Evolutionary conservation across 1,140 invertebrate genomes (phyloP), one percentile per base, ranked within the genome.

Genomic region (Marisa cornuarietis): DNA sequence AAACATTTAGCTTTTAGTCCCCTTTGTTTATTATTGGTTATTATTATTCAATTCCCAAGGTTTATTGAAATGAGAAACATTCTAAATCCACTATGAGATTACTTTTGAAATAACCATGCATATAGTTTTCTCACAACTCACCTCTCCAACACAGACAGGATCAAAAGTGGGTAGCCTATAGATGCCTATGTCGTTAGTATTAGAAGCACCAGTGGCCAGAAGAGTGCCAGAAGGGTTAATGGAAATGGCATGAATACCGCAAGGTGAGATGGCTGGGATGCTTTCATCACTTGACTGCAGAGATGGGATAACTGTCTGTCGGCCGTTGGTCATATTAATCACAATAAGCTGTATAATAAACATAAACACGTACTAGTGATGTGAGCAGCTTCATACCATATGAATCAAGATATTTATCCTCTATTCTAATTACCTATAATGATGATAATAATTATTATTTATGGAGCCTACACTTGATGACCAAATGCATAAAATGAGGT

Each of bases 91-190:
- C 31, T 42, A 2, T 42, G 31, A 42, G 31, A 42, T 42, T 42
- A 42, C 31, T 42, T 42, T 42, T 42, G 31, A 42, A 42, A 16
- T 22, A 24, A 68, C 11, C 22, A 68, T 31, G 22, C 65, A 31
- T 16, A 9, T 24, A n/a, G 22, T 22, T 68, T 18, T 54, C 42
- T n/a, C 31, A 79, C 51, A 11, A 71, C 82, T 83, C 87, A 93
- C 93, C 92, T 98, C 96, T 10, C 97, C 97, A n/a, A 99, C 95
- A 91, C 95, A 97, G 31, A 98, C 94, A 8, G 97, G 97, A 92
- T 98, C 97, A 78, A 99, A 92, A 2, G 96, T 98, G 51, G 97
- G 97, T 85, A 99, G 91, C 86, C 95, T 94, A 90, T 99, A 99
- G 76, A 99, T 94, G 68, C 96, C 97, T 84, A 99, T 94, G 92